A percentile compares a stretch with the other conserved stretches of the same genome.
Conservation (phyloP, 2,797 vertebrate species). For the Lithobates pipiens region DNA sequence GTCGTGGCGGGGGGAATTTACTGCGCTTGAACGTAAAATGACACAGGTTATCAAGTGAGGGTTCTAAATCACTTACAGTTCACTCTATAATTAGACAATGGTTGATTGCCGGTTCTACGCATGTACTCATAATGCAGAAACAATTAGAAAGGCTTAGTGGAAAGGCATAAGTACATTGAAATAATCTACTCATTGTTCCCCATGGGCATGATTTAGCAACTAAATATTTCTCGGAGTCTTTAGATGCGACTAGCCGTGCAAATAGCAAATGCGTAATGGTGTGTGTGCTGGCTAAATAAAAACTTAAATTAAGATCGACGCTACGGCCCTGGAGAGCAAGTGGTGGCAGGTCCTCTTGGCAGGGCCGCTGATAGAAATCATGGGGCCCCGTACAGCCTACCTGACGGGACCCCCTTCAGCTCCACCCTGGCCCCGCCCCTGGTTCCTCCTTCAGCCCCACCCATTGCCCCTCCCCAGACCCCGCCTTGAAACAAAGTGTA, state of each 20-base stretch:
- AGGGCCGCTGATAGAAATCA: too few species aligned
- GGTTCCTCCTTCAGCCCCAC: too few species aligned
- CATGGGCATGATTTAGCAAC: conserved; percentile 60
- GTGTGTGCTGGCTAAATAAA: conserved; percentile 42
- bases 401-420: too few species aligned
- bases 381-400: too few species aligned
- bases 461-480: too few species aligned
- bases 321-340: background rate
- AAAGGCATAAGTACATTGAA: conserved; percentile 59
- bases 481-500: too few species aligned
- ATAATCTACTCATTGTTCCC: conserved; percentile 60
- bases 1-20: conserved; percentile 1
- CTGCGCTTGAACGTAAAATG: conserved; percentile 33
- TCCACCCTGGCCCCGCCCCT: too few species aligned
- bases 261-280: conserved; percentile 52
- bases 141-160: conserved; percentile 58
- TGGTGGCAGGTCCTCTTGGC: background rate
- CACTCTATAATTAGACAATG: conserved; percentile 58
- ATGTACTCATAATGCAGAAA: conserved; percentile 58
- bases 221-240: conserved; percentile 55
- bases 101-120: conserved; percentile 58
- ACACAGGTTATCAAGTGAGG: conserved; percentile 47
- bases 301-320: conserved; percentile 38
- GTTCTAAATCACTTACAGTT: conserved; percentile 55
- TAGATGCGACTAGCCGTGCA: conserved; percentile 45